Conservation (phyloP, 2,113 vertebrate species). For the Myanophis thanlyinensis region DNA sequence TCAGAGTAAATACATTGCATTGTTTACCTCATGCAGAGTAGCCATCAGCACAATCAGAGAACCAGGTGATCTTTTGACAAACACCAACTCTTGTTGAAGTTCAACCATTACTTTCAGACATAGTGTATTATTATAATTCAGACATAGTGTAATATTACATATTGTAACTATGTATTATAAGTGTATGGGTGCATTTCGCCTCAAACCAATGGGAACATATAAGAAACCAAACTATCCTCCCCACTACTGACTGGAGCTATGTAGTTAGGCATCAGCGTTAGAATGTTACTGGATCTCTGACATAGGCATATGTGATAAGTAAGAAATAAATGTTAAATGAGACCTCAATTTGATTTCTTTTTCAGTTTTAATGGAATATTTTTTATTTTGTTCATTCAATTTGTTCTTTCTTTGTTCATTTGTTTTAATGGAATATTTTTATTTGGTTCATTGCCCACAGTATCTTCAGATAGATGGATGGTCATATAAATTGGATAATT, state of each 20-base stretch:
- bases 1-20: not conserved
- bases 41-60: not conserved
- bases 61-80: not conserved
- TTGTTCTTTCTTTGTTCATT: not conserved
- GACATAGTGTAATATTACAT: not conserved
- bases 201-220: not conserved
- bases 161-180: not conserved
- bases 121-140: not conserved
- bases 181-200: not conserved
- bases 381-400: not conserved
- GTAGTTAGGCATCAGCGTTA: not conserved
- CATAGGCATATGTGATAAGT: not conserved
- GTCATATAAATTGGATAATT: not conserved
- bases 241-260: not conserved
- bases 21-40: not conserved
- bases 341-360: not conserved
- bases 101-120: not conserved
- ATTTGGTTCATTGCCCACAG: not conserved
- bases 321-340: not conserved
- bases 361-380: not conserved
- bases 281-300: not conserved
- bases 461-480: not conserved
- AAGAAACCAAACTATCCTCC: not conserved
- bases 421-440: not conserved
- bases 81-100: not conserved